Evolutionary conservation across 2,797 vertebrate genomes (phyloP).

Genomic region (Staurois parvus): DNA sequence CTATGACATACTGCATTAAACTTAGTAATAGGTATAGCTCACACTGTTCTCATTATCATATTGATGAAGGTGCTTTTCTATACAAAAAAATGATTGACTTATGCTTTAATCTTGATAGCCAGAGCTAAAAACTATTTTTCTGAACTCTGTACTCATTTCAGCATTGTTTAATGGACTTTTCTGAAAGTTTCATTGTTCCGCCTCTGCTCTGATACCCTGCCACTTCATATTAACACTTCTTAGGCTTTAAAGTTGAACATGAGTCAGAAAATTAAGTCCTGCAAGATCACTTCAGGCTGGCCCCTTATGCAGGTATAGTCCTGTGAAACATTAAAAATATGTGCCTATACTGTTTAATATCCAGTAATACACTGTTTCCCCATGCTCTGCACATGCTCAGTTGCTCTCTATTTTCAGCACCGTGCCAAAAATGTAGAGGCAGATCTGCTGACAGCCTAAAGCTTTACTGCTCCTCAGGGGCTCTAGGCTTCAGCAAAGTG

Average conservation of each 20-base stretch:
- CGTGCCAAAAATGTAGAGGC: too few relatives aligned
- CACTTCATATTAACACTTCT: slow-evolving; percentile 17
- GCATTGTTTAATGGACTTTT: slow-evolving; percentile 46
- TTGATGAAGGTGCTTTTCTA: slow-evolving; percentile 54
- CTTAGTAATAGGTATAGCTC: slow-evolving; percentile 53
- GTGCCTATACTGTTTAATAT: too few relatives aligned
- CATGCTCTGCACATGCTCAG: too few relatives aligned
- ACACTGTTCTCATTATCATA: slow-evolving; percentile 56
- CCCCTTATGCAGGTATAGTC: too few relatives aligned
- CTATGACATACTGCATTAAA: slow-evolving; percentile 53
- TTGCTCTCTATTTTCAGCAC: too few relatives aligned
- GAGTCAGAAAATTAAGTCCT: too few relatives aligned
- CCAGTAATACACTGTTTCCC: too few relatives aligned
- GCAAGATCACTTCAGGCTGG: too few relatives aligned
- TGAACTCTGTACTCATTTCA: slow-evolving; percentile 34
- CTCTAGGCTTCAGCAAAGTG: too few relatives aligned
- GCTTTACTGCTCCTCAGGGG: too few relatives aligned
- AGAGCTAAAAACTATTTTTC: slow-evolving; percentile 44
- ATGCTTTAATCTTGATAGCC: slow-evolving; percentile 51
- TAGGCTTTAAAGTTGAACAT: background rate
- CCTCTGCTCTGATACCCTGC: slow-evolving; percentile 9
- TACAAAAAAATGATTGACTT: slow-evolving; percentile 55
- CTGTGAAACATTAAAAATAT: too few relatives aligned
- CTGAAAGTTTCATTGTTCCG: slow-evolving; percentile 33
- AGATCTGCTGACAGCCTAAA: too few relatives aligned